Base-by-base conservation (phyloP, 2,113 vertebrate species). In the Lates calcarifer region DNA sequence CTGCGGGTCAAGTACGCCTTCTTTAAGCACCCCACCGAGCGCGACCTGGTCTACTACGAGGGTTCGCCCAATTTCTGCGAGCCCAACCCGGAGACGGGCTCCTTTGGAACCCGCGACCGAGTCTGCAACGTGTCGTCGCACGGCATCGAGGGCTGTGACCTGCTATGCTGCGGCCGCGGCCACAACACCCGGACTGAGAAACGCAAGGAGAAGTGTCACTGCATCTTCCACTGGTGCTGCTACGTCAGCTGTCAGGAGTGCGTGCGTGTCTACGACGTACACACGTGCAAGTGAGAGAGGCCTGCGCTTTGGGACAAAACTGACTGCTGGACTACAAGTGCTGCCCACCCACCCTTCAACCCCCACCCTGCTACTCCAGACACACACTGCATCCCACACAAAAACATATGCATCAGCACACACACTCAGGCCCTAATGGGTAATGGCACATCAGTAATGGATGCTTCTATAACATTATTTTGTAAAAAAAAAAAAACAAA, bases 141-240 rank as follows among this genome's bases (percentile, higher is more conserved):
- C 0, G 98, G 98, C 77, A 99, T 99, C 12, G 98, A 99, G 1
- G 98, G 98, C 92, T 99, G 98, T 0, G 98, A 99, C 94, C 95
- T 99, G 69, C 96, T 99, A 37, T 99, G 98, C 95, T 99, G 98
- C 20, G 98, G 98, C 3, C 96, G 98, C 0, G 98, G 98, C 66
- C 98, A 99, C 95, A 99, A 99, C 95, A 99, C 98, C 58, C 94
- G 98, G 94, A 99, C 98, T 91, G 98, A 99, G 95, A 98, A 97
- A 26, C 96, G 98, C 82, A 99, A 98, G 71, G 98, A 99, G 95
- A 99, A 99, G 55, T 99, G 98, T 66, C 98, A 99, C 94, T 99
- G 98, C 94, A 97, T 99, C 94, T 99, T 99, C 95, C 98, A 99
- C 95, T 99, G 98, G 98, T 99, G 98, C 95, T 99, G 98, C 94